Percentiles rank a stretch among this genome's conserved stretches.
Conservation (phyloP, 2,888 invertebrate species). For the Sesia apiformis region DNA sequence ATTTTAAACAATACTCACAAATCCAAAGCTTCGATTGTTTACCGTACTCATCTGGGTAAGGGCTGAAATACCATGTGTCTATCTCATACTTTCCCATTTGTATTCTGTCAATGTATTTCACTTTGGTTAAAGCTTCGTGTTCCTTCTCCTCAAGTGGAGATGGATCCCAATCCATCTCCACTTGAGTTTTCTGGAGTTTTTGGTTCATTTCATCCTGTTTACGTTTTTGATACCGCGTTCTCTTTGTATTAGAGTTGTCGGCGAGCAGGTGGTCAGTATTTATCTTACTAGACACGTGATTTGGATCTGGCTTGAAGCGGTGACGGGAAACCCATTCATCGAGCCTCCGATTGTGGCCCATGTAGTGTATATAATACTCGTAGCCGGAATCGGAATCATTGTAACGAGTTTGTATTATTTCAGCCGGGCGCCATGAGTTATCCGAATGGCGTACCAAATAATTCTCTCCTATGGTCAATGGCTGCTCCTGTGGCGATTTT, state of each 20-base stretch:
- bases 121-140: constrained; percentile 96
- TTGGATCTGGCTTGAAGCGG: constrained; percentile 85
- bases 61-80: constrained; percentile 99
- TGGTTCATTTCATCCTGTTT: constrained; percentile 98
- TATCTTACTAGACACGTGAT: constrained; percentile 78
- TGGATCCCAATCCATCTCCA: constrained; percentile 98
- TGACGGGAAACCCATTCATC: constrained; percentile 96
- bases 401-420: constrained; percentile 89
- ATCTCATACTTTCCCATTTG: constrained; percentile 97
- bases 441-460: constrained; percentile 86
- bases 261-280: constrained; percentile 72
- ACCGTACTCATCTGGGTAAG: constrained; percentile 98
- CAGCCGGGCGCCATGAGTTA: constrained; percentile 94
- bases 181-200: constrained; percentile 97
- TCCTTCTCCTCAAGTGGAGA: constrained; percentile 97
- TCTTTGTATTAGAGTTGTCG: constrained; percentile 89
- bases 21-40: constrained; percentile 94
- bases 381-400: constrained; percentile 82
- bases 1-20: constrained; percentile 97
- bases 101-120: constrained; percentile 94
- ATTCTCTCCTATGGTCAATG: constrained; percentile 88
- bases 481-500: constrained; percentile 81
- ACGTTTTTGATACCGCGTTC: constrained; percentile 97
- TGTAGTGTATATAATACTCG: constrained; percentile 98
- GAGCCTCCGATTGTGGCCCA: constrained; percentile 93